Percentiles rank a stretch among this genome's conserved stretches.
Conservation (phyloP, 2,113 vertebrate species). For the Delphinus delphis region DNA sequence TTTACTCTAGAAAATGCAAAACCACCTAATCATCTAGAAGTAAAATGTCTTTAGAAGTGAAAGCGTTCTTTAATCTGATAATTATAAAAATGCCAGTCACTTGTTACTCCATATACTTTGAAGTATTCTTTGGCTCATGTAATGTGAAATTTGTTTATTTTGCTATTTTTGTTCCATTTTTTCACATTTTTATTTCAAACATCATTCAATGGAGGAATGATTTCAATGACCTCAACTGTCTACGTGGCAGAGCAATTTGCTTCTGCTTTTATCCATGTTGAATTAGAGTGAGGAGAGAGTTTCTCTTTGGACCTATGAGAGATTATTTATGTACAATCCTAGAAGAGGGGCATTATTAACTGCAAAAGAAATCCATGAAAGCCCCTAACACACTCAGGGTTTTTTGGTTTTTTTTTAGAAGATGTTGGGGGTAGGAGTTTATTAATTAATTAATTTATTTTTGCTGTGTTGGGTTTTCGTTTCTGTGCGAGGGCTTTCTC, state of each 20-base stretch:
- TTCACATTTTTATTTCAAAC: constrained; percentile 16
- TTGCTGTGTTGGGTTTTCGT: no score
- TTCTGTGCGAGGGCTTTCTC: no score
- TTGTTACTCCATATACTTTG: neutral
- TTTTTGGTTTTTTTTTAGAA: neutral
- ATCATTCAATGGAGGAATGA: neutral
- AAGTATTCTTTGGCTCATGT: neutral
- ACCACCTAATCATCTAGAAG: constrained; percentile 44
- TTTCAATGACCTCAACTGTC: neutral
- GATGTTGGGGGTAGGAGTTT: no score
- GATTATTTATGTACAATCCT: neutral
- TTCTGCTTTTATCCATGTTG: neutral
- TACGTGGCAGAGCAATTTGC: neutral
- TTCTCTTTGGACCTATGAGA: neutral
- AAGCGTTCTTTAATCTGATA: neutral
- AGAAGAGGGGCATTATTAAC: neutral
- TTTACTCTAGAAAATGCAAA: constrained; percentile 69
- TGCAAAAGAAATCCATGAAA: neutral
- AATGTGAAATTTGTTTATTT: neutral
- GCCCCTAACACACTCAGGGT: neutral
- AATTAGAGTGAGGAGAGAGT: neutral
- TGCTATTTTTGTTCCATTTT: constrained; percentile 25
- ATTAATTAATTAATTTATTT: no score
- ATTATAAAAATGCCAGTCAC: constrained; percentile 11
- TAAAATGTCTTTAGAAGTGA: neutral